A percentile compares a stretch with the other conserved stretches of the same genome.
phyloP scores from a whole-genome alignment of 2,888 invertebrate species.

The Lapara coniferarum region DNA sequence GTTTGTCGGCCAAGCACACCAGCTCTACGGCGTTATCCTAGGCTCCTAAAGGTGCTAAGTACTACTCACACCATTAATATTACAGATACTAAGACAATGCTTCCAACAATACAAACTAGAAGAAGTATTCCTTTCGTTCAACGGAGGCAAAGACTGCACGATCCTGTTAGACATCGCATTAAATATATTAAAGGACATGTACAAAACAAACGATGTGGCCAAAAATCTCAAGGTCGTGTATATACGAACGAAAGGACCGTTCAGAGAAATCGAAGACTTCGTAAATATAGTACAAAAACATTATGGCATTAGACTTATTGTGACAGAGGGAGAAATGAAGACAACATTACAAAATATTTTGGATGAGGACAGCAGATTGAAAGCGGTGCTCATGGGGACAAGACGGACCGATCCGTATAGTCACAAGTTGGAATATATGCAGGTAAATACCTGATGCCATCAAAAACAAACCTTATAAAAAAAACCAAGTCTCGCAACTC shows the following conservation, averaged over 20 bases:
- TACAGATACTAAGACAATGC: slow-evolving; percentile 84
- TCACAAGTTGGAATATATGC: slow-evolving; percentile 85
- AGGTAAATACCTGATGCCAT: slow-evolving; percentile 80
- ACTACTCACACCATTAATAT: neutral
- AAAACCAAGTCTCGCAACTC: too few relatives aligned
- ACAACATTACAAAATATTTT: slow-evolving; percentile 86
- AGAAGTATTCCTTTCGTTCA: slow-evolving; percentile 95
- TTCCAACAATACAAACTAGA: slow-evolving; percentile 86
- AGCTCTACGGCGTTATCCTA: too few relatives aligned
- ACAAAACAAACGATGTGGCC: slow-evolving; percentile 58
- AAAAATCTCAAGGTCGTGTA: slow-evolving; percentile 88
- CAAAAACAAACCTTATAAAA: too few relatives aligned
- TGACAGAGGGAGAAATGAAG: slow-evolving; percentile 88
- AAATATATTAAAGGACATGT: slow-evolving; percentile 57
- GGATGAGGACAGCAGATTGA: slow-evolving; percentile 83
- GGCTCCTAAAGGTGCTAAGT: too few relatives aligned
- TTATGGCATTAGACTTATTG: slow-evolving; percentile 89
- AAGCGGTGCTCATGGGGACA: slow-evolving; percentile 96
- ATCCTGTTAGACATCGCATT: slow-evolving; percentile 86
- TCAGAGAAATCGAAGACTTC: slow-evolving; percentile 94
- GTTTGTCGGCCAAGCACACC: too few relatives aligned
- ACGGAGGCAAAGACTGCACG: slow-evolving; percentile 99
- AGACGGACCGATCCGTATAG: slow-evolving; percentile 94
- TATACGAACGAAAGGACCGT: slow-evolving; percentile 90
- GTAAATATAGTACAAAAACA: slow-evolving; percentile 87